Conservation (phyloP, 2,113 vertebrate species). For the Cyprinodon variegatus region DNA sequence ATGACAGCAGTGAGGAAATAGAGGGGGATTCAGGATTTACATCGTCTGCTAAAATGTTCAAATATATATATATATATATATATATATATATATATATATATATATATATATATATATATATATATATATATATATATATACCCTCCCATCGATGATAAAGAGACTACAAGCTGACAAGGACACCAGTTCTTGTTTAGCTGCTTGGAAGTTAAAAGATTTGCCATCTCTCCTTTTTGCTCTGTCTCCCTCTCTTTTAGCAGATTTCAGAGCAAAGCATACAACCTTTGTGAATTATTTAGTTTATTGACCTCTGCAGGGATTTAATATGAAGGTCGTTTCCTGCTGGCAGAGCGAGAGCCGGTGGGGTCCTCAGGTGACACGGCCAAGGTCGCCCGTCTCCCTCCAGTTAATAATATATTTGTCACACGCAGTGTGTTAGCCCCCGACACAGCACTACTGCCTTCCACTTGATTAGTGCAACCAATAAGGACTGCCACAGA, state of each 20-base stretch:
- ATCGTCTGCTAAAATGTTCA: slow-evolving; percentile 68
- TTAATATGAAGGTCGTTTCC: slow-evolving; percentile 85
- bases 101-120: too few species aligned
- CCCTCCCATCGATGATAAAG: slow-evolving; percentile 54
- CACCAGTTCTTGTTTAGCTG: slow-evolving; percentile 61
- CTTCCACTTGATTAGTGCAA: slow-evolving; percentile 84
- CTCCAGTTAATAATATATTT: slow-evolving; percentile 85
- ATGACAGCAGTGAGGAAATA: slow-evolving; percentile 70
- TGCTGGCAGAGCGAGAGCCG: slow-evolving; percentile 76
- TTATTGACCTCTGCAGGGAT: slow-evolving; percentile 85
- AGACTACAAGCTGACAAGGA: slow-evolving; percentile 72
- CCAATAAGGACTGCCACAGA: slow-evolving; percentile 85
- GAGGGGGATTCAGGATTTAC: slow-evolving; percentile 75
- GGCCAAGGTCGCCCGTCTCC: slow-evolving; percentile 80
- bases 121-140: too few species aligned
- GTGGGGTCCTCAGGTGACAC: slow-evolving; percentile 83
- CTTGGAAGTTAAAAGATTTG: slow-evolving; percentile 75
- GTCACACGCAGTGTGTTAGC: slow-evolving; percentile 78
- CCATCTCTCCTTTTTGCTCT: slow-evolving; percentile 43
- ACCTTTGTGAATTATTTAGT: slow-evolving; percentile 89
- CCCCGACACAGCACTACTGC: slow-evolving; percentile 65
- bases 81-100: too few species aligned
- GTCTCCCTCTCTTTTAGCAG: slow-evolving; percentile 64
- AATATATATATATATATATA: slow-evolving; percentile 33
- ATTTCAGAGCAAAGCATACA: slow-evolving; percentile 78